Evolutionary conservation across 1,140 invertebrate species (phyloP).

Genomic region (Leptestheria dahalacensis): DNA sequence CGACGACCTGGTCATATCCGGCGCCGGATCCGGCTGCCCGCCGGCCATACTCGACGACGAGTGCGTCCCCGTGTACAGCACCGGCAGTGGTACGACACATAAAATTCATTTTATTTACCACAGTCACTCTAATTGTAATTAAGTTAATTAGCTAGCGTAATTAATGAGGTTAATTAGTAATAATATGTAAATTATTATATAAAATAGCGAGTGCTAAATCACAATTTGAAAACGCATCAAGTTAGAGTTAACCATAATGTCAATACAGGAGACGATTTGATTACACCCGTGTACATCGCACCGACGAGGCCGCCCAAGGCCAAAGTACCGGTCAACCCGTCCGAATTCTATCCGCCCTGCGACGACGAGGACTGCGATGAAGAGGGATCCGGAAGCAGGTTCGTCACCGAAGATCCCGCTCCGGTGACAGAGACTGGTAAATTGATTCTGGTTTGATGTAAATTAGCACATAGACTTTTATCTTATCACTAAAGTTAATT

Average conservation of each 20-base stretch:
- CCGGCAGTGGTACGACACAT: conserved; percentile 41
- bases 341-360: conserved; percentile 16
- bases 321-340: conserved; percentile 6
- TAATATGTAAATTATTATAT: not conserved
- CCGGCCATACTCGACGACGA: conserved; percentile 53
- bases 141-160: no score
- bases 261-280: conserved; percentile 67
- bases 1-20: conserved; percentile 75
- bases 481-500: no score
- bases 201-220: no score
- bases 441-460: conserved; percentile 27
- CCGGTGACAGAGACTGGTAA: conserved; percentile 43
- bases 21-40: conserved; percentile 65
- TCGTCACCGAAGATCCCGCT: conserved; percentile 31
- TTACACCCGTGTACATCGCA: conserved; percentile 78
- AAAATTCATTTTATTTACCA: no score
- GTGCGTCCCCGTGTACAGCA: conserved; percentile 64
- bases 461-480: not conserved
- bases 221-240: no score
- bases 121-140: no score
- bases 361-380: conserved; percentile 25
- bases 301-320: conserved; percentile 40
- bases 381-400: conserved; percentile 10
- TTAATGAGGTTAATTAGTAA: no score
- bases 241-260: no score